These are phyloP conservation scores for Vanessa atalanta DNA, from an alignment of 1,140 invertebrate genomes.

Conservation along the genomic window DNA sequence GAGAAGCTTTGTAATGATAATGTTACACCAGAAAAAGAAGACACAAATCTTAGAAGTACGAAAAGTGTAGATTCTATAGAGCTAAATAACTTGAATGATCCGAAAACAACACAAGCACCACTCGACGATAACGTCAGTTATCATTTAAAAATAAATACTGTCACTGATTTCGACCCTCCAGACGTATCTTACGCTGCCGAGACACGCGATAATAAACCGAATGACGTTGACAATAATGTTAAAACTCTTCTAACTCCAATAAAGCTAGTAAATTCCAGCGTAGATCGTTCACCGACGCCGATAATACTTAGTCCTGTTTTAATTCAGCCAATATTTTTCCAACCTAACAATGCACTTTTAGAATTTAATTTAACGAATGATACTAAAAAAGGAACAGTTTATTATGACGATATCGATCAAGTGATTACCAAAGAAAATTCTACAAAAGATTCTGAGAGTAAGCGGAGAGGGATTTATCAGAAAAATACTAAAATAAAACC, in stretches of 20 bases:
- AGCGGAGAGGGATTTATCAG: conserved; percentile 62
- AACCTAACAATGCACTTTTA: conserved; percentile 40
- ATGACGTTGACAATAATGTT: conserved; percentile 25
- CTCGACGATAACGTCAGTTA: conserved; percentile 70
- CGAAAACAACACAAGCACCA: conserved; percentile 31
- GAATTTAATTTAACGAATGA: conserved; percentile 41
- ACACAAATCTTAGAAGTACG: neutral
- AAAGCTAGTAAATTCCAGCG: conserved; percentile 57
- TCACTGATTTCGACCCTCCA: conserved; percentile 44
- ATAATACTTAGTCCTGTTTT: conserved; percentile 70
- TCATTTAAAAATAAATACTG: conserved; percentile 72
- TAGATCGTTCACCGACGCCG: conserved; percentile 51
- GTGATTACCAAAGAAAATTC: conserved; percentile 50
- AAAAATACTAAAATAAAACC: conserved; percentile 62
- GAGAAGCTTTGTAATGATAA: neutral
- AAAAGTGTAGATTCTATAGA: neutral
- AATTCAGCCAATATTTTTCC: conserved; percentile 67
- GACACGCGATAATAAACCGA: conserved; percentile 33
- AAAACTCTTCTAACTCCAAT: conserved; percentile 60
- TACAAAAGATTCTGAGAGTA: conserved; percentile 38
- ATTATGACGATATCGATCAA: conserved; percentile 72
- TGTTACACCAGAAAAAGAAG: neutral
- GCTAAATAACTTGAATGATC: conserved; percentile 16
- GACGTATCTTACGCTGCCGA: conserved; percentile 33
- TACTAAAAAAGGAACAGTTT: conserved; percentile 56